Evolutionary conservation across 2,797 vertebrate genomes (phyloP), one percentile per base, ranked within the genome.

Genomic region (Lacerta bilineata): DNA sequence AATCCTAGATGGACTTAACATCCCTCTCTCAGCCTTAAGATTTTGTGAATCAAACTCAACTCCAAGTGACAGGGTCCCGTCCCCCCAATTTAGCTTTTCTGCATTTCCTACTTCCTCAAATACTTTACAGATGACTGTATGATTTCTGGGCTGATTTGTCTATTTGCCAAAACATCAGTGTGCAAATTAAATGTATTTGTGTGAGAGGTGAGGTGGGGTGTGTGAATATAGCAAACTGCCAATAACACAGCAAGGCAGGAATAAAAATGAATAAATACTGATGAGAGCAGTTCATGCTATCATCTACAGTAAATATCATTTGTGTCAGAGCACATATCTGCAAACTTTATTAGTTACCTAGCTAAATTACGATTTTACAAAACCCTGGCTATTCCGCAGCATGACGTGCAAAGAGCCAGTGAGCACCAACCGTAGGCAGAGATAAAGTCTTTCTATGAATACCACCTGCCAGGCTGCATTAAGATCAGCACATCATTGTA

Each of bases 401-500:
- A 83, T 66, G 87, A 86, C 90, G 94, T 11, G 4, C 77, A 88
- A 88, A 68, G 17, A 59, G 33, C 43, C 61, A 84, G 41, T 36
- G 78, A 84, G 46, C 8, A 36, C 68, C 23, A n/a, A 74, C 23
- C 27, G 50, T 71, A 88, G 79, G 76, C 50, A 86, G 18, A 82
- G 80, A 76, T 92, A 91, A 86, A 91, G 90, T 91, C 91, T 92
- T 95, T 93, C 95, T 95, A 94, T 93, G 91, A 72, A 76, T 86
- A 91, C 79, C 90, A 93, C 90, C 92, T 94, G 91, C 89, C 93
- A 93, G 90, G 94, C 90, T 95, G 91, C 90, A 93, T 94, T 90
- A 91, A 92, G 92, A 94, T 94, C 95, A 95, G 91, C 86, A 94
- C 95, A 90, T 91, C 94, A 94, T 91, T 92, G 91, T 96, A 95